Base-by-base conservation (phyloP, 1,140 invertebrate species). In the Drosophila subobscura region DNA sequence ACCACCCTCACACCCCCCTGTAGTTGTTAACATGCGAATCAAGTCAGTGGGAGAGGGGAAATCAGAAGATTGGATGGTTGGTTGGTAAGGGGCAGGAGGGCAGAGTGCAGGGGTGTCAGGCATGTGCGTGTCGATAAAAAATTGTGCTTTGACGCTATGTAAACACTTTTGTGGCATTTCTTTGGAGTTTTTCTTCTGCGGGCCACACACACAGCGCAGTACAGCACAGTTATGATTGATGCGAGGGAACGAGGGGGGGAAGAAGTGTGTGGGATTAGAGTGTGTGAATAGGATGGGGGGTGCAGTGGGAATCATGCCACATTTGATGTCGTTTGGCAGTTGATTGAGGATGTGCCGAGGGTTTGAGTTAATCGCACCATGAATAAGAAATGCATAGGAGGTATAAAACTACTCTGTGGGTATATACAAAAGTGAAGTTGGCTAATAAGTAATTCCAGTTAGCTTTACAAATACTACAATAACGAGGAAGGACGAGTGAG, bases 121-220 rank as follows among this genome's bases (percentile, higher is more conserved):
- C 59, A 73, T 85, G 83, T 88, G 81, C 83, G 81, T 85, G 81
- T 77, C 78, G 78, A 86, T 88, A 77, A 85, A 86, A 85, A 86
- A 86, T 85, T 88, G 86, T 65, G 51, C 70, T 85, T 85, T 88
- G 83, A 54, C 81, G 81, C 77, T 85, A 74, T 81, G 70, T 76
- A 75, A 85, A 85, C 81, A 85, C 81, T 85, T 81, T 64, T 88
- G 77, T 67, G 77, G 77, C 59, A 81, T 88, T 81, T 86, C 54
- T 71, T 68, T 53, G 44, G 47, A 50, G 37, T 10, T 50, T 41
- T 42, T 57, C 55, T 76, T 60, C 25, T 74, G 70, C 42, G 71
- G 58, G 29, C 71, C 68, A 37, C 10, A 37, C 33, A 37, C 33
- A 37, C 33, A 72, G 44, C 41, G 49, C 54, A 20, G 16, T 8